These are phyloP conservation scores for Drosophila nigrodunni DNA, from an alignment of 1,140 invertebrate species.

Conservation along the genomic window DNA sequence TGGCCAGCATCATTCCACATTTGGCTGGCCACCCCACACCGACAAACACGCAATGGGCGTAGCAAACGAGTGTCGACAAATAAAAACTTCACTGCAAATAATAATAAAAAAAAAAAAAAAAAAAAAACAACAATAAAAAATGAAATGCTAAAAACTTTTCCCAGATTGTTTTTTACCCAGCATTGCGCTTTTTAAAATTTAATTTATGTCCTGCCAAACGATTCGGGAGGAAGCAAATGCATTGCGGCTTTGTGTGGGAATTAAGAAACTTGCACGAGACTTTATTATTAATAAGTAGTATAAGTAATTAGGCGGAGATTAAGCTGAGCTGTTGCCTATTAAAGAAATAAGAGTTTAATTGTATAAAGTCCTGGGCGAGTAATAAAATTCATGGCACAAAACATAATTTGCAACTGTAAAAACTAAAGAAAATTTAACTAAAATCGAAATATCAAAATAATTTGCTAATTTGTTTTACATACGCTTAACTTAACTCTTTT, in stretches of 20 bases:
- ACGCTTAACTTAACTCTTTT: no score
- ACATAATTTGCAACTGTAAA: no score
- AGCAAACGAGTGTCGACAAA: conserved; percentile 30
- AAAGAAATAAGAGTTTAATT: no score
- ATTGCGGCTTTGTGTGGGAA: not conserved
- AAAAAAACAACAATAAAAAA: conserved; percentile 19
- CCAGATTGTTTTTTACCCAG: conserved; percentile 53
- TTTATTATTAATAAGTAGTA: not conserved
- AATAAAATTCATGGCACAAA: no score
- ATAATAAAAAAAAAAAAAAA: conserved; percentile 36
- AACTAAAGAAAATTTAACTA: no score
- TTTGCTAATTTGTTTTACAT: no score
- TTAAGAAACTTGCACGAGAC: not conserved
- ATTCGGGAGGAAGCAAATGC: not conserved
- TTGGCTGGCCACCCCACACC: not conserved
- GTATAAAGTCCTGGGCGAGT: no score
- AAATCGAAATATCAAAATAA: no score
- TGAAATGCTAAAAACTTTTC: conserved; percentile 33
- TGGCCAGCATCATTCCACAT: conserved; percentile 23
- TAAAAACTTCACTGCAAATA: conserved; percentile 31
- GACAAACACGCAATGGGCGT: conserved; percentile 42
- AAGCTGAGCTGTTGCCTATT: no score
- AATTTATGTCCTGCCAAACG: conserved; percentile 8
- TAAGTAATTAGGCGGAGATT: not conserved
- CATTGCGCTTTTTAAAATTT: conserved; percentile 17